A percentile compares a stretch with the other conserved stretches of the same genome.
phyloP scores from a whole-genome alignment of 2,113 vertebrate species.

The Cyanistes caeruleus region DNA sequence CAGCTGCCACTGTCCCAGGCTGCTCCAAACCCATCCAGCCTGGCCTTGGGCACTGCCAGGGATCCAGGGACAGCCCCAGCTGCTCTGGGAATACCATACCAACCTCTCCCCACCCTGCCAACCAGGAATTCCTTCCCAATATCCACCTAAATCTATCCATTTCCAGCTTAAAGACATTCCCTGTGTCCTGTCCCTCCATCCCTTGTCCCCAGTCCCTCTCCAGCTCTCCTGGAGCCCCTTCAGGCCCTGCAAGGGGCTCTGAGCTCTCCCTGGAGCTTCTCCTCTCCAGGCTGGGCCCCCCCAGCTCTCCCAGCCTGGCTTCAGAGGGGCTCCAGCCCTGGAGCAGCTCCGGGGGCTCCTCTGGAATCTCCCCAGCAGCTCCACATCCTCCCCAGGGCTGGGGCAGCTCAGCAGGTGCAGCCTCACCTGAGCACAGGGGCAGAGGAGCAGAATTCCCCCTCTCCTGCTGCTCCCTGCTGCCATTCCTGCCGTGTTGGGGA shows the following conservation, averaged over 20 bases:
- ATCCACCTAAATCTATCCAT: no score
- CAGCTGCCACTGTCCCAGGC: no score
- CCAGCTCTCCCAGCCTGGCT: background rate
- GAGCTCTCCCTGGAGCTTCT: background rate
- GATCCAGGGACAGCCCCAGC: no score
- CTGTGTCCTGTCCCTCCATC: fast-evolving
- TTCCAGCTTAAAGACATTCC: no score
- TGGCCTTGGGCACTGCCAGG: no score
- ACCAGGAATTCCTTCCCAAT: no score
- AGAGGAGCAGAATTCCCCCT: background rate
- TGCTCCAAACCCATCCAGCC: no score
- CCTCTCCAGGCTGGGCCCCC: background rate
- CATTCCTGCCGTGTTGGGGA: no score
- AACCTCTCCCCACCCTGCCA: no score
- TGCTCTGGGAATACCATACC: no score
- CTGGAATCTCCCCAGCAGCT: background rate
- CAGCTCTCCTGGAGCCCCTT: background rate
- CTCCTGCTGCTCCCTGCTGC: background rate
- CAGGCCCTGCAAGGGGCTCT: background rate
- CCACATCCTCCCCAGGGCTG: fast-evolving
- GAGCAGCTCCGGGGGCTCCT: fast-evolving
- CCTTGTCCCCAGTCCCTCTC: background rate
- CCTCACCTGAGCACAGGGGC: background rate
- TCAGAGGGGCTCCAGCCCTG: background rate
- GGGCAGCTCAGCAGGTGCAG: background rate